phyloP scores from a whole-genome alignment of 2,797 vertebrate genomes.

The Danio albolineatus region DNA sequence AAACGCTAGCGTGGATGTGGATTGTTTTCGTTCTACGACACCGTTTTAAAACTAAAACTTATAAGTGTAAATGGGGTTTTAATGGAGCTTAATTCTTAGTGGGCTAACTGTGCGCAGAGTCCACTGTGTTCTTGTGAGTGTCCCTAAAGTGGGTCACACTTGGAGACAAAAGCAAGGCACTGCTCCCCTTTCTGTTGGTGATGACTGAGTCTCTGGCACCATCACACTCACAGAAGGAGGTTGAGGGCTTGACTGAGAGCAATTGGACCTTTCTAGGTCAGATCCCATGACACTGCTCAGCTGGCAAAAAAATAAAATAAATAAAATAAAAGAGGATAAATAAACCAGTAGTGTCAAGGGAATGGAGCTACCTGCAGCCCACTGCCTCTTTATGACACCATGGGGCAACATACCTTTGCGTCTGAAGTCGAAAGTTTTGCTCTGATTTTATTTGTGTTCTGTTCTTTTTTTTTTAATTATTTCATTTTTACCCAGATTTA shows the following conservation, averaged over 20 bases:
- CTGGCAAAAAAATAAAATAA: conserved; percentile 78
- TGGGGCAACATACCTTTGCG: conserved; percentile 53
- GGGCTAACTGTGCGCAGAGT: conserved; percentile 60
- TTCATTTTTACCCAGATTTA: conserved; percentile 14
- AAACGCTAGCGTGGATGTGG: too few relatives aligned
- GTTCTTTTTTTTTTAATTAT: background rate
- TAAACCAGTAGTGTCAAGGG: conserved; percentile 53
- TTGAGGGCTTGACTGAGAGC: conserved; percentile 79
- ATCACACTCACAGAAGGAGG: conserved; percentile 78
- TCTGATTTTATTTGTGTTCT: conserved; percentile 43
- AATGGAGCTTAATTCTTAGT: conserved; percentile 22
- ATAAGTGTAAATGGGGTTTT: too few relatives aligned
- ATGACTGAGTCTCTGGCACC: conserved; percentile 71
- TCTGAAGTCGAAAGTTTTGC: conserved; percentile 55
- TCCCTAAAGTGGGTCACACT: conserved; percentile 78
- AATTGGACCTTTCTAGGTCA: conserved; percentile 87
- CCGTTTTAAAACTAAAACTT: too few relatives aligned
- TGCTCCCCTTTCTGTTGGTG: conserved; percentile 55
- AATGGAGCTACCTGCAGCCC: conserved; percentile 64
- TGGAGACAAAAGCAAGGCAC: conserved; percentile 45
- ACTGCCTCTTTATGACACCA: conserved; percentile 71
- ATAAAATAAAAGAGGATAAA: conserved; percentile 77
- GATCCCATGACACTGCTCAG: conserved; percentile 81
- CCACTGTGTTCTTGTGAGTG: conserved; percentile 68
- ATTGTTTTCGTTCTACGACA: too few relatives aligned